phyloP scores from a whole-genome alignment of 2,113 vertebrate species.

The Cyphomyrus discorhynchus region DNA sequence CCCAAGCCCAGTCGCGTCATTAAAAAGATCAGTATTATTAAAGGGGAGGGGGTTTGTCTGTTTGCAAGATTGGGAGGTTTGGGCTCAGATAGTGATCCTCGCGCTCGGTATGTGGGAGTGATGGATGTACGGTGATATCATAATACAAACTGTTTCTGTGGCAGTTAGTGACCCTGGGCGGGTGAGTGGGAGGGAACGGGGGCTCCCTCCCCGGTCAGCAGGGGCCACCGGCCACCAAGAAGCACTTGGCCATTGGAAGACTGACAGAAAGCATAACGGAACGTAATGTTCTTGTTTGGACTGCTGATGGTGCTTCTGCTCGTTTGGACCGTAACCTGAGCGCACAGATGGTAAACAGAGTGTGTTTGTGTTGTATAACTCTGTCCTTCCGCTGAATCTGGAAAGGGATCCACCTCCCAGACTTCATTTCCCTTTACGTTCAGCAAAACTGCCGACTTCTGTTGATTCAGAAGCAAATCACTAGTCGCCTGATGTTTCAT shows the following conservation, averaged over 20 bases:
- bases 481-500: slow-evolving; percentile 22
- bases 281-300: neutral
- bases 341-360: neutral
- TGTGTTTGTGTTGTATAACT: neutral
- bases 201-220: neutral
- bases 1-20: neutral
- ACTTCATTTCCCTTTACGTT: neutral
- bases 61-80: neutral
- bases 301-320: neutral
- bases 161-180: neutral
- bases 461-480: neutral
- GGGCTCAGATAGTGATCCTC: neutral
- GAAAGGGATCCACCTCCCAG: neutral
- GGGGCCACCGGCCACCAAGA: neutral
- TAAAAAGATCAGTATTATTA: neutral
- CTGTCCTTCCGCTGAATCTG: neutral
- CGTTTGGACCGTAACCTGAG: neutral
- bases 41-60: neutral
- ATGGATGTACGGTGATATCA: neutral
- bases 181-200: neutral
- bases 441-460: neutral
- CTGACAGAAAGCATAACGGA: neutral
- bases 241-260: neutral
- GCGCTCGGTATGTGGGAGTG: neutral
- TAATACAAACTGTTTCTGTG: neutral